Base-by-base conservation (phyloP, 1,140 invertebrate genomes). In the Heliconius nattereri region DNA sequence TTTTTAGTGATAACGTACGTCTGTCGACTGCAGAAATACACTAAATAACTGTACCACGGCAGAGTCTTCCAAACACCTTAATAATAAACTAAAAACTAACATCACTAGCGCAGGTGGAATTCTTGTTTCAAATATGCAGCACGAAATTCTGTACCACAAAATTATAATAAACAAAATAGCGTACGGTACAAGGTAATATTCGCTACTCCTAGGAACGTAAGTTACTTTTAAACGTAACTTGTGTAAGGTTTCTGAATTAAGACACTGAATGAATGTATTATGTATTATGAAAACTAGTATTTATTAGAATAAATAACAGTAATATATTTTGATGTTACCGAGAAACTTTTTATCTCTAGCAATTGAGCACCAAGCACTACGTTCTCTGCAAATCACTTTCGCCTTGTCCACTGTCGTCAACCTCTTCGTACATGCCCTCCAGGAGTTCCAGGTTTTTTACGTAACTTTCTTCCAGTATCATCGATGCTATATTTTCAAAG, bases 31-130 rank as follows among this genome's bases (percentile, higher is more conserved):
- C 19, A 52, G 1, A 19, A 52, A 52, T 16, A 7, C 19, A 52
- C 7, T 52, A 19, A 16, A 16, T n/a, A 57, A 7, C 54, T 11
- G 54, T 57, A n/a, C 54, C 54, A 57, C 20, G 20, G 23, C 23
- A 23, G 2, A 45, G n/a, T 57, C 54, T 57, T 11, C n/a, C 54
- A 0, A 23, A 60, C n/a, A 23, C n/a, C 54, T 66, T 66, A 66
- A 66, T 66, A 66, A 66, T 74, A 78, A 78, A 74, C 72, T 66
- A 66, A 66, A 74, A 66, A 78, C 52, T 57, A 29, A 78, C 77
- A 78, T 66, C 70, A 78, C 57, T 49, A 23, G 49, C 57, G 26
- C 72, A 26, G 35, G 77, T 54, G 26, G 73, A 78, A 74, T 78
- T 78, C 77, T 78, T 74, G 73, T 23, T 66, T 23, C 60, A 29